Conservation (phyloP, 2,113 vertebrate genomes). For the Myiozetetes cayanensis region DNA sequence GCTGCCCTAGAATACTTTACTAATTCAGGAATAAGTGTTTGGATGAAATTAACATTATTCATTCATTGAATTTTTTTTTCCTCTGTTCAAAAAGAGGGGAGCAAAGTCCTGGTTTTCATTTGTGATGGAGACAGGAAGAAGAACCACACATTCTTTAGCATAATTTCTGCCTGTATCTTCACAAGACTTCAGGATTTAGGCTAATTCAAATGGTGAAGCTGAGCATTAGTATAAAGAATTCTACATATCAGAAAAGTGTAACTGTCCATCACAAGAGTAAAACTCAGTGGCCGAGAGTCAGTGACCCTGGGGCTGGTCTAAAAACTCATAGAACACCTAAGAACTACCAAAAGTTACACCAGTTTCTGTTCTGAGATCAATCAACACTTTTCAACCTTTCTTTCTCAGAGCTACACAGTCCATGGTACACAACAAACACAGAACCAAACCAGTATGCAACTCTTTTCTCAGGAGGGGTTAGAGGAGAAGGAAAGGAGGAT, state of each 20-base stretch:
- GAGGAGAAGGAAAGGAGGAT: not conserved
- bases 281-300: not conserved
- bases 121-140: not conserved
- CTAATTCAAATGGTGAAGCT: not conserved
- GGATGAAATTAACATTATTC: not conserved
- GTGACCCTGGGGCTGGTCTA: not conserved
- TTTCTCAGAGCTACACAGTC: not conserved
- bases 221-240: not conserved
- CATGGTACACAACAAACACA: not conserved
- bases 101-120: not conserved
- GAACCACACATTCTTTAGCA: not conserved
- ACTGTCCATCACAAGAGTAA: not conserved
- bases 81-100: not conserved
- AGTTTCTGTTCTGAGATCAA: not conserved
- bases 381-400: not conserved
- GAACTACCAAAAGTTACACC: not conserved
- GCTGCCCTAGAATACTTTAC: not conserved
- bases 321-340: too few relatives aligned
- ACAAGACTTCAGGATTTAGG: not conserved
- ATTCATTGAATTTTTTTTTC: not conserved
- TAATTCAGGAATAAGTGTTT: not conserved
- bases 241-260: not conserved
- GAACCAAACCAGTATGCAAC: not conserved
- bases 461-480: not conserved
- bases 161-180: not conserved